phyloP scores from a whole-genome alignment of 2,113 vertebrate species.

The Telmatochromis bifrenatus region DNA sequence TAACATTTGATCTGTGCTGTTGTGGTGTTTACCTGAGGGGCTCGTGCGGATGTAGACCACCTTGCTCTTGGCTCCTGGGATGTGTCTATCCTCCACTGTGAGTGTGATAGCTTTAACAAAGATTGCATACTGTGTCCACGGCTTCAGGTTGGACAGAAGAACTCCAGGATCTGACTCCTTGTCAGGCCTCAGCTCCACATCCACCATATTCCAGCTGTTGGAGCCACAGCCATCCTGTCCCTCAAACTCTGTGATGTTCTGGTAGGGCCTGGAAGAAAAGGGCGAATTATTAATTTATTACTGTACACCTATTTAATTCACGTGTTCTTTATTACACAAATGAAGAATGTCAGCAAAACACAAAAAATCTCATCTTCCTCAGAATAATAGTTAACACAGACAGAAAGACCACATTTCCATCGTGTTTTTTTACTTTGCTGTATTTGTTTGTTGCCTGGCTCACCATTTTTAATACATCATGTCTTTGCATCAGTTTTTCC shows the following conservation, averaged over 20 bases:
- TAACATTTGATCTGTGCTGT: not conserved
- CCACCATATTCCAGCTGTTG: slow-evolving; percentile 98
- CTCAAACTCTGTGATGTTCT: slow-evolving; percentile 91
- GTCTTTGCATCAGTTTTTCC: not conserved
- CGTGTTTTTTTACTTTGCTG: not conserved
- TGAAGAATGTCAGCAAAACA: not conserved
- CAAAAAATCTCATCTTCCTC: not conserved
- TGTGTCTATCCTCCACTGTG: slow-evolving; percentile 85
- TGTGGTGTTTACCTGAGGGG: slow-evolving; percentile 78
- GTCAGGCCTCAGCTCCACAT: slow-evolving; percentile 85
- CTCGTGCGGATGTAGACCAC: slow-evolving; percentile 94
- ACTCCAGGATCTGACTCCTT: slow-evolving; percentile 85
- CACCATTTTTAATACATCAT: not conserved
- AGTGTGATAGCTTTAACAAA: slow-evolving; percentile 94
- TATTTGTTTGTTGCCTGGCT: not conserved
- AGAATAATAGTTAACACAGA: not conserved
- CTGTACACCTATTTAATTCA: not conserved
- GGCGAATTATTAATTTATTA: not conserved
- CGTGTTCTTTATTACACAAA: accelerated
- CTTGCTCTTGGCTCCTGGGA: slow-evolving; percentile 89
- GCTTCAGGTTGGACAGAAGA: slow-evolving; percentile 81
- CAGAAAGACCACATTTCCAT: not conserved
- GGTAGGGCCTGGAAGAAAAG: slow-evolving; percentile 59
- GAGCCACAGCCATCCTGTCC: slow-evolving; percentile 94
- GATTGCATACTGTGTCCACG: slow-evolving; percentile 94